Conservation (phyloP, 1,140 invertebrate species). For the Limonius californicus region DNA sequence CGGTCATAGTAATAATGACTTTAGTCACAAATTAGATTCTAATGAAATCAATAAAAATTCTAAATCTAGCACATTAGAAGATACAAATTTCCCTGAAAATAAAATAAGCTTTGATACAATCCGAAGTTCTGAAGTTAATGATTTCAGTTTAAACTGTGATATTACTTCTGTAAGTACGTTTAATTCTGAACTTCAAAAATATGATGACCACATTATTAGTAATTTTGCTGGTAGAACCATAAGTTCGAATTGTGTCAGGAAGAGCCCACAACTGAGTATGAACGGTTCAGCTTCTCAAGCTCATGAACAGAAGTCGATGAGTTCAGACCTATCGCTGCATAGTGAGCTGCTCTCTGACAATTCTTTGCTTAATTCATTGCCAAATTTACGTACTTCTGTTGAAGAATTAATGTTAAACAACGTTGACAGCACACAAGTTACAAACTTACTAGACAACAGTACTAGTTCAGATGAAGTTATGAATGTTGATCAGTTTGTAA, state of each 20-base stretch:
- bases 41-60: too few relatives aligned
- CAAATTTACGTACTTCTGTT: slow-evolving; percentile 26
- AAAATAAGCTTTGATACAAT: too few relatives aligned
- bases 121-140: too few relatives aligned
- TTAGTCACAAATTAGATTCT: neutral
- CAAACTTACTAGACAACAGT: slow-evolving; percentile 37
- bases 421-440: slow-evolving; percentile 26
- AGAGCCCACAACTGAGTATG: too few relatives aligned
- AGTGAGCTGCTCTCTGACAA: slow-evolving; percentile 33
- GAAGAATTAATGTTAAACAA: slow-evolving; percentile 39
- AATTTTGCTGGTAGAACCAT: too few relatives aligned
- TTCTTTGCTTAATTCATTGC: slow-evolving; percentile 26
- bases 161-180: neutral
- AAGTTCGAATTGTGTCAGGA: too few relatives aligned
- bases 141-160: neutral
- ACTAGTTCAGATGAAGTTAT: slow-evolving; percentile 43
- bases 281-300: neutral
- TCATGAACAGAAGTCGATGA: neutral
- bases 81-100: too few relatives aligned
- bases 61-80: too few relatives aligned
- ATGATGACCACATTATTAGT: too few relatives aligned
- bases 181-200: neutral
- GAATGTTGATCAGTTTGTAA: slow-evolving; percentile 46
- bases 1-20: neutral
- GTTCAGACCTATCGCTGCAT: slow-evolving; percentile 12